Conservation (phyloP, 1,140 invertebrate genomes). For the Centruroides vittatus region DNA sequence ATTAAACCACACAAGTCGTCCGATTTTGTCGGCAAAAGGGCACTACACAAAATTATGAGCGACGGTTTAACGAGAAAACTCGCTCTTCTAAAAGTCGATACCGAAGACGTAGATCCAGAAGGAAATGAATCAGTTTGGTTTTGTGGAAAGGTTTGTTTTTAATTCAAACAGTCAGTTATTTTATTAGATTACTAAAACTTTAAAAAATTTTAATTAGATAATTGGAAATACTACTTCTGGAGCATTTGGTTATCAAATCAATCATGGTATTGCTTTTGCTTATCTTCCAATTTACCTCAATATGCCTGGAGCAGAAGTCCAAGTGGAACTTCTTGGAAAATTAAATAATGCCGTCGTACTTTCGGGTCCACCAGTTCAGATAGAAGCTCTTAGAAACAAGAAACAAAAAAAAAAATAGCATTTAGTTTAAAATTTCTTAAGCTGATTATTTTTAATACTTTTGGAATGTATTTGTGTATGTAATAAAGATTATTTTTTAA, state of each 20-base stretch:
- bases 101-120: conserved; percentile 24
- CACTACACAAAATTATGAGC: conserved; percentile 21
- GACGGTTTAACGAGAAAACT: conserved; percentile 19
- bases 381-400: conserved; percentile 9
- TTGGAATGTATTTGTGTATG: too few species aligned
- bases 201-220: conserved; percentile 18
- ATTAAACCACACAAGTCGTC: conserved; percentile 25
- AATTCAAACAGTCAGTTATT: too few species aligned
- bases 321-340: conserved; percentile 26
- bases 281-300: conserved; percentile 25
- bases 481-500: too few species aligned
- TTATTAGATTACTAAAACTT: too few species aligned
- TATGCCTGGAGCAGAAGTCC: conserved; percentile 19
- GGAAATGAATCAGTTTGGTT: conserved; percentile 22
- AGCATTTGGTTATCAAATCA: conserved; percentile 22
- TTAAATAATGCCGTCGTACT: conserved; percentile 20
- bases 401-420: background rate
- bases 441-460: too few species aligned
- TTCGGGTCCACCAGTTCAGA: conserved; percentile 16
- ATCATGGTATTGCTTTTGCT: conserved; percentile 24
- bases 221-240: conserved; percentile 30
- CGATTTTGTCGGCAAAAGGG: conserved; percentile 26
- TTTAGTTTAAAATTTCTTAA: too few species aligned
- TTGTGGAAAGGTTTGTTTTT: conserved; percentile 9
- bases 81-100: conserved; percentile 22